Base-by-base conservation (phyloP, 2,113 vertebrate genomes). In the Dendropsophus ebraccatus region DNA sequence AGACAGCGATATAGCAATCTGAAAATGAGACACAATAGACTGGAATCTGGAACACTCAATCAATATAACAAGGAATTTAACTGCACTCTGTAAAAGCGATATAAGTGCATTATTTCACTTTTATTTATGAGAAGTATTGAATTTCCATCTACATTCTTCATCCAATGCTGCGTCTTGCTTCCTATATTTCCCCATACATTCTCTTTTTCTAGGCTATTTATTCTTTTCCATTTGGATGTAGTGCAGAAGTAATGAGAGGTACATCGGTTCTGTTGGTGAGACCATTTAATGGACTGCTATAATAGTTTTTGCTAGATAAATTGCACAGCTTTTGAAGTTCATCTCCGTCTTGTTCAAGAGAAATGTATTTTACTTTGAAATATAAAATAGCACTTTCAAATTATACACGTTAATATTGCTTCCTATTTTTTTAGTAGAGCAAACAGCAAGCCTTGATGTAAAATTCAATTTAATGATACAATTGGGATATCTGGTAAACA, bases 261-360 rank as follows among this genome's bases (percentile, higher is more conserved):
- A 62, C 58, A 28, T 62, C 21, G 56, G 54, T 28, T 2, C 54
- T 80, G 54, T 80, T 80, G 54, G 35, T 19, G 56, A 62, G 35
- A 80, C 37, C 45, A 77, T 77, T 77, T 77, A 52, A 77, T 77
- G 50, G 74, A 30, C 74, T 77, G 47, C 32, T n/a, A 79, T 60
- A 60, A 79, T 58, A 60, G 10, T 28, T 45, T 62, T 80, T 62
- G 23, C 45, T 47, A 62, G 56, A 60, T 62, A 80, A 80, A 80
- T 80, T 80, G 56, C 47, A 45, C 23, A 80, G 77, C 77, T 80
- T 80, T 80, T 80, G 77, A 80, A 80, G 56, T 80, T 80, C 21
- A 62, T 62, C 54, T 62, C 19, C 25, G 77, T 80, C 54, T 80
- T 80, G 54, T 80, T 80, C 56, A 80, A 62, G 56, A 60, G 77